Base-by-base conservation (phyloP, 2,113 vertebrate genomes). In the Astur gentilis region DNA sequence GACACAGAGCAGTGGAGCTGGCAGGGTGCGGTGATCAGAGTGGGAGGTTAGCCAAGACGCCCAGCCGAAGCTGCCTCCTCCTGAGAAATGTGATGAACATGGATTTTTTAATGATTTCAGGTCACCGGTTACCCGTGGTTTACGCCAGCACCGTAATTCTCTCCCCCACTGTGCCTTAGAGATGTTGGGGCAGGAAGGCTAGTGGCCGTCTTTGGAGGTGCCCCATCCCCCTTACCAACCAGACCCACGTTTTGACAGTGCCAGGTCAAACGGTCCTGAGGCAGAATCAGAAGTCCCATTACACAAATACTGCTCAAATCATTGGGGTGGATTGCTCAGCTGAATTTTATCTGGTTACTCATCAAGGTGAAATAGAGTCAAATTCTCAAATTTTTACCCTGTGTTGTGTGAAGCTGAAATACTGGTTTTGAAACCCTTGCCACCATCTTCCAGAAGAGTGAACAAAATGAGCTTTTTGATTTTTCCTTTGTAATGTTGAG, bases 21-120 rank as follows among this genome's bases (percentile, higher is more conserved):
- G 97, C 97, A 96, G 94, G 92, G 94, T 86, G 93, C 64, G 1
- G 93, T 66, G 87, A 97, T 86, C 17, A 0, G 86, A 92, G 93
- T 69, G 91, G 97, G 96, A 96, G 49, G 45, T 90, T 77, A 82
- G 96, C 97, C 97, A 98, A 97, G 96, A 92, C 0, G 5, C 93
- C 93, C 50, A 66, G 95, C 89, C 44, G 75, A 89, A 97, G 91
- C 87, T 11, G 21, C 23, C 82, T 69, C 92, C 96, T 95, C 78
- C 83, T 90, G 85, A 92, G 84, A 95, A 91, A 89, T 70, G 79
- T 81, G 95, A 92, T 89, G 94, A 94, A 42, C 62, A 70, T 16
- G 65, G 86, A 71, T 95, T 95, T 94, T 94, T 84, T 82, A 91
- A 79, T 85, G 77, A 87, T 85, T 94, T 71, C 77, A 79, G 87